These are phyloP conservation scores for Anadara kagoshimensis DNA, from an alignment of 1,140 invertebrate species.

Conservation along the genomic window DNA sequence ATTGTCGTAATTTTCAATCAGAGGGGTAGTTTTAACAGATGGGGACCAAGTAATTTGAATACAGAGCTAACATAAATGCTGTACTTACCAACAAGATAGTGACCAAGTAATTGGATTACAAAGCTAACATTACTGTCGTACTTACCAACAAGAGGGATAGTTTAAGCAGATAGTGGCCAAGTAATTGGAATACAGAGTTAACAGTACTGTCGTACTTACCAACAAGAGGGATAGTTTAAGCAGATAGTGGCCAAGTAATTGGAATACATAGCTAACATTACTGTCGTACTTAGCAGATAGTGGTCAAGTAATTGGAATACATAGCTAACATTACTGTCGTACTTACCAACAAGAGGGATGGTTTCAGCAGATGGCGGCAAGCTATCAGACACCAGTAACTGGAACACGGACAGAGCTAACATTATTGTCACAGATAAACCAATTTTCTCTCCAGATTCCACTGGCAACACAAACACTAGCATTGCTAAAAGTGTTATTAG, in stretches of 20 bases:
- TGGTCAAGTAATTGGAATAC: too few relatives aligned
- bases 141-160: slow-evolving; percentile 77
- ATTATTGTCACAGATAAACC: slow-evolving; percentile 22
- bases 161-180: slow-evolving; percentile 91
- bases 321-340: too few relatives aligned
- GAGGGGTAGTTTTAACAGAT: slow-evolving; percentile 84
- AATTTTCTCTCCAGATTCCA: slow-evolving; percentile 34
- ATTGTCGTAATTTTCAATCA: slow-evolving; percentile 66
- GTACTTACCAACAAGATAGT: slow-evolving; percentile 75
- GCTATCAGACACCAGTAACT: slow-evolving; percentile 1
- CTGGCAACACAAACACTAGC: slow-evolving; percentile 21
- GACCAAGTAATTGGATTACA: slow-evolving; percentile 78
- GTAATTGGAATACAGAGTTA: too few relatives aligned
- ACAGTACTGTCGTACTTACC: slow-evolving; percentile 60
- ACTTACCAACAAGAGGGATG: slow-evolving; percentile 18
- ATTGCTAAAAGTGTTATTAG: slow-evolving; percentile 86
- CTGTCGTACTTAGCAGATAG: slow-evolving; percentile 81
- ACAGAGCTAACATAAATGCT: neutral
- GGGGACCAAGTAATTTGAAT: slow-evolving; percentile 81
- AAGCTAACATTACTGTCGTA: slow-evolving; percentile 75
- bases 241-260: slow-evolving; percentile 89
- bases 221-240: slow-evolving; percentile 83
- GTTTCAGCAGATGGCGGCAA: slow-evolving; percentile 20
- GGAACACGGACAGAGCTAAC: slow-evolving; percentile 29
- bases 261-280: slow-evolving; percentile 74